Base-by-base conservation (phyloP, 2,888 invertebrate genomes). In the Cheilosia pagana region DNA sequence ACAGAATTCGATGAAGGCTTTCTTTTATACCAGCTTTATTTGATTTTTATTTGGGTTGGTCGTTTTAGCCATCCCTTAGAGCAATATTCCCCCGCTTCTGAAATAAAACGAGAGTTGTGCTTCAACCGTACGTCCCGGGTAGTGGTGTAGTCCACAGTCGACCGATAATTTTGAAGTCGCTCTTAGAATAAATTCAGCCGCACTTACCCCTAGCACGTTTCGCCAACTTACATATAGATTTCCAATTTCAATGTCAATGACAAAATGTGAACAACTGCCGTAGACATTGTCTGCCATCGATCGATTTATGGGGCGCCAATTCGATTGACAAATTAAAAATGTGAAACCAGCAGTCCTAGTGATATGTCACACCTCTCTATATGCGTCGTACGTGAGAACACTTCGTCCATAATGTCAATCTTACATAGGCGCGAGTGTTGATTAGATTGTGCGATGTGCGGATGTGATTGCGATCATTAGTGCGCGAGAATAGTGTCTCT, bases 401-500 rank as follows among this genome's bases (percentile, higher is more conserved):
- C 60, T 72, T 72, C 50, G 57, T 60, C 68, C 3, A 35, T 72
- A 52, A 72, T 79, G 45, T 39, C 28, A 55, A 72, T 65, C 45
- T 62, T 19, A 62, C 28, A 68, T 55, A 43, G 52, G 28, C 41
- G 39, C 41, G 48, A 60, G 53, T 43, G 35, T 63, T 62, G 71
- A 70, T 70, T 81, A 52, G 76, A 81, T 71, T 76, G 70, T 57
- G 43, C 52, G 57, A 50, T 76, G 70, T 57, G 39, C 52, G 59
- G 57, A 71, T 70, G 35, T 60, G 81, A 82, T 82, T 77, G 77
- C 65, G 77, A 77, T 81, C 81, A 76, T 81, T 81, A 81, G 62
- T 70, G 68, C 52, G 59, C 60, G 60, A 63, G 59, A 65, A 71
- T 45, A 60, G 52, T 70, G 76, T 57, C 35, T 50, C 14, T 65